Evolutionary conservation across 35 echinoderm and acorn worm species (phyloP).

Genomic region (Hemicentrotus pulcherrimus): DNA sequence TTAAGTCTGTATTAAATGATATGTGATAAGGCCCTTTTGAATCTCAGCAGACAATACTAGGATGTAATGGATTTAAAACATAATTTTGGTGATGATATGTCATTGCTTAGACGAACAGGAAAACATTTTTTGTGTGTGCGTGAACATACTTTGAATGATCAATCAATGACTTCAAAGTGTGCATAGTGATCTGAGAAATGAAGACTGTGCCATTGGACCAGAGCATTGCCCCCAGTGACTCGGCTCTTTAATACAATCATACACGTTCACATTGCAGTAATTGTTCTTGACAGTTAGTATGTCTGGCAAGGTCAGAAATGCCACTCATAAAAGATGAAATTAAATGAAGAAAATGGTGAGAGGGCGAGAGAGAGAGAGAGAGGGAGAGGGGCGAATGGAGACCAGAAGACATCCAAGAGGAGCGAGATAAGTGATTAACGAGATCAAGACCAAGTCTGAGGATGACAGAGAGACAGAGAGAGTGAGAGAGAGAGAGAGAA

Average conservation of each 20-base stretch:
- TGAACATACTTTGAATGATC: background rate
- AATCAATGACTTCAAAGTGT: background rate
- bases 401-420: background rate
- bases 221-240: constrained; percentile 27
- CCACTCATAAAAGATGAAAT: background rate
- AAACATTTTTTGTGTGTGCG: background rate
- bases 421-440: constrained; percentile 2
- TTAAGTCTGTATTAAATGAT: no score
- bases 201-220: background rate
- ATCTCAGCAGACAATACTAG: no score
- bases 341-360: background rate
- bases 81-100: no score
- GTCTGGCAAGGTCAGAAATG: constrained; percentile 30
- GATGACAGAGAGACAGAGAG: background rate
- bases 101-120: no score
- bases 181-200: background rate
- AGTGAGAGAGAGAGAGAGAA: background rate
- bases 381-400: background rate
- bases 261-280: constrained; percentile 4
- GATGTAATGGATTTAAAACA: no score
- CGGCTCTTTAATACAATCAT: constrained; percentile 45
- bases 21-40: no score
- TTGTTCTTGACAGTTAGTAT: constrained; percentile 36
- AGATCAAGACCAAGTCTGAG: constrained; percentile 10
- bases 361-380: background rate